phyloP scores from a whole-genome alignment of 2,113 vertebrate species.

The Micromys minutus region DNA sequence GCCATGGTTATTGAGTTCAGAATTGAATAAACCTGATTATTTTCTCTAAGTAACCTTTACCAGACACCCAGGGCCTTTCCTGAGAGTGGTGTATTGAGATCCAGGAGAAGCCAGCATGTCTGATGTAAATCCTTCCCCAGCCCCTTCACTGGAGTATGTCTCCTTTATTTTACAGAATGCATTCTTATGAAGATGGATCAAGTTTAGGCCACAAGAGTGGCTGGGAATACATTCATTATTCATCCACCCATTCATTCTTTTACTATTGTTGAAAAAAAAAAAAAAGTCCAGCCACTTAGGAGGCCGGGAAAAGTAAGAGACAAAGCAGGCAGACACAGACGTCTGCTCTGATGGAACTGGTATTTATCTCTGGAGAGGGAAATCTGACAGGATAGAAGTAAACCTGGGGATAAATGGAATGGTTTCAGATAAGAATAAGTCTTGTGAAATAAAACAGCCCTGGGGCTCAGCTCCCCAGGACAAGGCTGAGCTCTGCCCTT shows the following conservation, averaged over 20 bases:
- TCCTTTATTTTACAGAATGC: background rate
- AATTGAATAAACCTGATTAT: background rate
- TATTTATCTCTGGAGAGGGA: background rate
- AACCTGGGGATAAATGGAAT: background rate
- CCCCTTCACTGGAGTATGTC: rapidly evolving
- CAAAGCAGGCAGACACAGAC: background rate
- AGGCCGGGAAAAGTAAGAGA: background rate
- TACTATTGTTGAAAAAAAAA: conserved; percentile 1
- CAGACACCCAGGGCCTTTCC: background rate
- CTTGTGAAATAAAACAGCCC: background rate
- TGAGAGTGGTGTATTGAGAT: background rate
- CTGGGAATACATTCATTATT: background rate
- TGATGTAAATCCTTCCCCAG: background rate
- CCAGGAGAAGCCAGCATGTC: background rate
- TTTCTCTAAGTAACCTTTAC: background rate
- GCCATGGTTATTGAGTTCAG: background rate
- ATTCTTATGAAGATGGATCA: background rate
- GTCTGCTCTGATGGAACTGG: background rate
- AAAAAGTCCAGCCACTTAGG: background rate
- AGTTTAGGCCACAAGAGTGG: background rate
- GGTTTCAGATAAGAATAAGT: background rate
- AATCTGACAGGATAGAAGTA: background rate
- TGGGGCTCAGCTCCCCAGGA: background rate
- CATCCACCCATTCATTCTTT: background rate
- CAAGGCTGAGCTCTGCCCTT: background rate